A percentile compares a stretch with the other conserved stretches of the same genome.
These are phyloP conservation scores for Lochmaea capreae DNA, from an alignment of 2,888 invertebrate genomes.

Conservation along the genomic window DNA sequence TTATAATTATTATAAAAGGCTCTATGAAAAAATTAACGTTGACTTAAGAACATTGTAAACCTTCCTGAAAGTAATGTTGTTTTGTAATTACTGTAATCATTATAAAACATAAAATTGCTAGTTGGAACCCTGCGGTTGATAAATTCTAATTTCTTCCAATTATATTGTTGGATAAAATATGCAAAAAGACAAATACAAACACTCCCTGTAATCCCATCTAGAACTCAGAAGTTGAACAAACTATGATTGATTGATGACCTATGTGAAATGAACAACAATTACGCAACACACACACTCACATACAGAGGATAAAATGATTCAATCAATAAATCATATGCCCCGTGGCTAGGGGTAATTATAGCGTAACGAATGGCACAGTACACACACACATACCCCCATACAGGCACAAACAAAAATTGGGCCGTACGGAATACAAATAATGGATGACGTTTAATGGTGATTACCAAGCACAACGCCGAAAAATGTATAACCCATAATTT, in stretches of 20 bases:
- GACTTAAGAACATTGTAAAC: no score
- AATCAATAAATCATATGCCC: constrained; percentile 30
- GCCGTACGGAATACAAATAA: constrained; percentile 21
- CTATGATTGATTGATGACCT: constrained; percentile 23
- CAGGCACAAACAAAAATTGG: constrained; percentile 11
- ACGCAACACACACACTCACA: constrained; percentile 5
- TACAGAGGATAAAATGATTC: constrained; percentile 19
- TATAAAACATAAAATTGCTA: no score
- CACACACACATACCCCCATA: background rate
- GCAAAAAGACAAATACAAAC: background rate
- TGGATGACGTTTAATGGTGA: constrained; percentile 25
- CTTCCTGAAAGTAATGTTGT: no score
- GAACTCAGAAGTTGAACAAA: constrained; percentile 20
- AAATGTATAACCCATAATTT: constrained; percentile 21
- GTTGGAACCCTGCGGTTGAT: no score
- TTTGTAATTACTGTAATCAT: no score
- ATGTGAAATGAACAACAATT: constrained; percentile 25
- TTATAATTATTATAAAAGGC: no score
- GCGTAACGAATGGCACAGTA: constrained; percentile 12
- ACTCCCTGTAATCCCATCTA: background rate
- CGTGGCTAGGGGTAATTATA: constrained; percentile 14
- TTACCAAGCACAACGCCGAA: constrained; percentile 10
- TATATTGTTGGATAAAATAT: no score
- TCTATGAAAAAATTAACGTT: no score
- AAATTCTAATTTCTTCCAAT: no score